Base-by-base conservation (phyloP, 1,140 invertebrate genomes). In the Campodea augens region DNA sequence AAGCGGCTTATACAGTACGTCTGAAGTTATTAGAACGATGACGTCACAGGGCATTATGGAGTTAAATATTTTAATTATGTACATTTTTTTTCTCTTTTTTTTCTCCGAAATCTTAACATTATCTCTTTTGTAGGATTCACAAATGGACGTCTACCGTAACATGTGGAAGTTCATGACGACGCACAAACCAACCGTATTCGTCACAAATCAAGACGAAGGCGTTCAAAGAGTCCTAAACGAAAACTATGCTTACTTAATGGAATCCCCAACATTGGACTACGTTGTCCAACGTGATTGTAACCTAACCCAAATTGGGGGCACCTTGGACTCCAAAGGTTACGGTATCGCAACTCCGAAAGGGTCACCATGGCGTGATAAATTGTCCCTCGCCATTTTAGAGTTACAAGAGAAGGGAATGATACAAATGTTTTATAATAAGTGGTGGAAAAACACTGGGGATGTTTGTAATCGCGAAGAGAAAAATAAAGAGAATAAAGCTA, bases 201-300 rank as follows among this genome's bases (percentile, higher is more conserved):
- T 79, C 0, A 61, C 69, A 13, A 73, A 70, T 1, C 81, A 84
- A 53, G 73, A 78, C 52, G 79, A 90, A 60, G 87, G 89, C 19
- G 70, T 91, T 55, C 58, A 79, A 56, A 53, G 79, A 61, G 74
- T 93, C 56, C 58, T 79, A 13, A 68, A 78, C 54, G 74, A 75
- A 20, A 74, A 86, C 57, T 95, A 92, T 59, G 90, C 90, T 2
- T 95, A 88, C 58, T 67, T 96, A 1, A 90, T 93, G 85, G 90
- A 95, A 60, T 92, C 87, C 0, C 86, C 85, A 2, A 88, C 89
- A 68, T 68, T 95, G 25, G 90, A 95, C 58, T 91, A 87, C 57
- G 75, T 74, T 43, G 77, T 86, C 2, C 82, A 92, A 57, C 67
- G 87, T 51, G 77, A 93, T 55, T 96, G 90, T 60, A 89, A 92